Evolutionary conservation across 2,888 invertebrate genomes (phyloP), one percentile per base, ranked within the genome.

Genomic region (Vanessa cardui): DNA sequence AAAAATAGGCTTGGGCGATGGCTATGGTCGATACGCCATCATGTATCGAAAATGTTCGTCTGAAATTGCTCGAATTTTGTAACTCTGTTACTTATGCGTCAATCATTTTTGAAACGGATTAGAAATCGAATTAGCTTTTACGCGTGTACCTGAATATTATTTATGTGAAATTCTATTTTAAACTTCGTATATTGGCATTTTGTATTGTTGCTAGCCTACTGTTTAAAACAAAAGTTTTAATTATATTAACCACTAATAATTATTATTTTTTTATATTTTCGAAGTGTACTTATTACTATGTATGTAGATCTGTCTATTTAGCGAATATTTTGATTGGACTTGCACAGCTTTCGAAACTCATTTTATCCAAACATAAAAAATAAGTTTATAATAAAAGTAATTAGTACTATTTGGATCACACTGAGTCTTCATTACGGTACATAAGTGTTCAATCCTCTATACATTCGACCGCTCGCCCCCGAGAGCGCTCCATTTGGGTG

Each of bases 1-100:
- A 90, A 89, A 92, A 87, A 90, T 92, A 91, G 88, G 83, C 82
- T 78, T 77, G 76, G 82, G 81, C 73, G 72, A 72, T 68, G 52
- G 70, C 71, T 50, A 68, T 68, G 76, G 76, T 79, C 78, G 78
- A 78, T 78, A 78, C 56, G 33, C 67, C 66, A 60, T 62, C 26
- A 66, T 50, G 64, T 64, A 69, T 61, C 58, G 47, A 20, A 52
- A 59, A 20, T 21, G 60, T 66, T 56, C 31, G 56, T 58, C 33
- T 26, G 49, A 66, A 66, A 47, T 39, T 56, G 33, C 56, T 56
- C 49, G 45, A 46, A 50, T 26, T 31, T 54, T 39, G 39, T 50
- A 16, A 46, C n/a, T 54, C 6, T 16, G 45, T 65, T 61, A 63
- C 16, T n/a, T 18, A 39, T 12, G 56, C 56, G 56, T 56, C 56